phyloP scores from a whole-genome alignment of 2,113 vertebrate species.

The Pelmatolapia mariae region DNA sequence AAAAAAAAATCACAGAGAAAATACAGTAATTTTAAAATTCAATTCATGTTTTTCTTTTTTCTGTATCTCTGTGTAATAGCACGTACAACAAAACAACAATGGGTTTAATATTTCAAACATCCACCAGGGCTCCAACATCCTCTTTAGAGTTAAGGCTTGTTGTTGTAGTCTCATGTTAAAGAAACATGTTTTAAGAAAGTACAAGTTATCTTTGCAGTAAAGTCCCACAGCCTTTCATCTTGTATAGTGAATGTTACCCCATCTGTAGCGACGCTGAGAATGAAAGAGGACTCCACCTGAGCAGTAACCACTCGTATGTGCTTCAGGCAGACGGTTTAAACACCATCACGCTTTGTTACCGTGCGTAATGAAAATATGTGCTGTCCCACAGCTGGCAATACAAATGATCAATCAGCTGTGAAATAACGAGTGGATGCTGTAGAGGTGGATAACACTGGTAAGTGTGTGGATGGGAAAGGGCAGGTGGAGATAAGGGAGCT shows the following conservation, averaged over 20 bases:
- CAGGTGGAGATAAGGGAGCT: constrained; percentile 12
- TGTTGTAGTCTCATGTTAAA: background rate
- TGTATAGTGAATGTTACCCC: background rate
- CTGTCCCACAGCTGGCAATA: background rate
- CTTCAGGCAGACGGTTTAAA: background rate
- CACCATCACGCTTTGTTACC: background rate
- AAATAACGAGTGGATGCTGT: background rate
- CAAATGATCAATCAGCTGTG: constrained; percentile 12
- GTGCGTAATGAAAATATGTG: background rate
- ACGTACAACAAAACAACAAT: background rate
- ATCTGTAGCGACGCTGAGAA: background rate
- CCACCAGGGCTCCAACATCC: background rate
- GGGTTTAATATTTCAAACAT: background rate
- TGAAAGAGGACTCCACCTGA: background rate
- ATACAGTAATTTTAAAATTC: background rate
- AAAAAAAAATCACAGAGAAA: background rate
- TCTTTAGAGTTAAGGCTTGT: background rate
- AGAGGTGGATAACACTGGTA: background rate
- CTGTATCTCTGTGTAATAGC: background rate
- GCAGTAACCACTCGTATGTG: background rate
- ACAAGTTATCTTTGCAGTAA: background rate
- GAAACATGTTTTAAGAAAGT: background rate
- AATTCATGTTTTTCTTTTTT: background rate
- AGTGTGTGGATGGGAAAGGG: background rate
- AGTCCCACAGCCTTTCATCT: background rate